Base-by-base conservation (phyloP, 1,140 invertebrate genomes). In the Drosophila paulistorum region DNA sequence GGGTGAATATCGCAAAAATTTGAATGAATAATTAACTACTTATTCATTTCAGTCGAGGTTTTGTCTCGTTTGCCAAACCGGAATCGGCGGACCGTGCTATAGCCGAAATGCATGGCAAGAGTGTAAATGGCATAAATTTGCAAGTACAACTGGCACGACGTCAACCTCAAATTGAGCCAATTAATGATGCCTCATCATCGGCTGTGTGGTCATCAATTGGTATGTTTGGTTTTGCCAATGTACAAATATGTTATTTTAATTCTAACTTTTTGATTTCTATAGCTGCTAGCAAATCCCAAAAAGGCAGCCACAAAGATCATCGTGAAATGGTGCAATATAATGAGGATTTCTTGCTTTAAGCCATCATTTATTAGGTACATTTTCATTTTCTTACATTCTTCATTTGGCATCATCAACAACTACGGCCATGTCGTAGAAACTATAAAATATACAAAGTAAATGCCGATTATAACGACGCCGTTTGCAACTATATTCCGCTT, bases 1-100 rank as follows among this genome's bases (percentile, higher is more conserved):
- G 6, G 0, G 23, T 30, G 0, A 30, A 30, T 5, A 30, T 30
- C 6, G 30, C 30, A 30, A 3, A 6, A 7, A 30, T 30, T 30
- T 7, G 30, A 3, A 6, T n/a, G n/a, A n/a, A 0, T 30, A 30
- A 0, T 51, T 41, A 3, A 26, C 7, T 30, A 7, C 5, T 7
- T 30, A 7, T 7, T 30, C 30, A 10, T 70, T 75, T 4, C 51
- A 91, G 91, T 89, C 97, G 97, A 90, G 97, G 97, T 9, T 98
- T 98, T 93, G 94, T 99, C 7, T 98, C 97, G 4, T 99, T 98
- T 93, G 97, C 98, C 72, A 97, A 97, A 84, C 93, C 96, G 14
- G 97, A 98, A 73, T 94, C 95, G 39, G 97, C 97, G 11, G 96
- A 97, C 58, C 94, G 95, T 81, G 97, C 98, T 0, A 98, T 98